These are phyloP conservation scores for Musca vetustissima DNA, from an alignment of 1,140 invertebrate genomes.

Conservation along the genomic window DNA sequence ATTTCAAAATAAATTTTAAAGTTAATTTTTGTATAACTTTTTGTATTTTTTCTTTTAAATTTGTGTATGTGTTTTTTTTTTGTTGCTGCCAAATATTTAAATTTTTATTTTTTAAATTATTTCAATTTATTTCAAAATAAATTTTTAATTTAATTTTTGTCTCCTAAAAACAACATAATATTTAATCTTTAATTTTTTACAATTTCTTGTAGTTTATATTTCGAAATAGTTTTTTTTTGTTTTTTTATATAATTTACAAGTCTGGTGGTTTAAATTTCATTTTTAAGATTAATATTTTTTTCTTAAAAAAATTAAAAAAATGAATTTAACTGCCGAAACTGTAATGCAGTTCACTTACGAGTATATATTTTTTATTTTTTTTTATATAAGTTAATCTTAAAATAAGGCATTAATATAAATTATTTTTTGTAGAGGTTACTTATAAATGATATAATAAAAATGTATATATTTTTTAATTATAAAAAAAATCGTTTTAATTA, in stretches of 20 bases:
- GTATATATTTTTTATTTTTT: constrained; percentile 22
- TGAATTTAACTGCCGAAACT: constrained; percentile 28
- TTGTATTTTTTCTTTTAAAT: no score
- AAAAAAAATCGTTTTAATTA: neutral
- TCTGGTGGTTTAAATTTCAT: no score
- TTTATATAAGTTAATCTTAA: no score
- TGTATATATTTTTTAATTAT: neutral
- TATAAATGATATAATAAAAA: no score
- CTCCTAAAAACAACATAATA: constrained; percentile 54
- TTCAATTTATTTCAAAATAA: constrained; percentile 3
- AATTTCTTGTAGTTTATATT: neutral
- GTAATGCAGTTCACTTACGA: constrained; percentile 31
- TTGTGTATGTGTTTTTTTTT: constrained; percentile 5
- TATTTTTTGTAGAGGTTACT: no score
- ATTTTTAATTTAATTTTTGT: constrained; percentile 34
- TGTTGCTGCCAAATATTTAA: constrained; percentile 2
- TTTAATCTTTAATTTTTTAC: constrained; percentile 15
- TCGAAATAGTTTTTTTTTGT: constrained; percentile 14
- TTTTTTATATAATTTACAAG: constrained; percentile 15
- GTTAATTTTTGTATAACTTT: constrained; percentile 33
- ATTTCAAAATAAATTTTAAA: constrained; percentile 18
- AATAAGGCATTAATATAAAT: no score
- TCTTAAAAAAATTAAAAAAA: constrained; percentile 9
- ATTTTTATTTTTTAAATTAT: constrained; percentile 3
- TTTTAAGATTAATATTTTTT: no score